Evolutionary conservation across 2,113 vertebrate genomes (phyloP).

Genomic region (Formicarius rufipectus): DNA sequence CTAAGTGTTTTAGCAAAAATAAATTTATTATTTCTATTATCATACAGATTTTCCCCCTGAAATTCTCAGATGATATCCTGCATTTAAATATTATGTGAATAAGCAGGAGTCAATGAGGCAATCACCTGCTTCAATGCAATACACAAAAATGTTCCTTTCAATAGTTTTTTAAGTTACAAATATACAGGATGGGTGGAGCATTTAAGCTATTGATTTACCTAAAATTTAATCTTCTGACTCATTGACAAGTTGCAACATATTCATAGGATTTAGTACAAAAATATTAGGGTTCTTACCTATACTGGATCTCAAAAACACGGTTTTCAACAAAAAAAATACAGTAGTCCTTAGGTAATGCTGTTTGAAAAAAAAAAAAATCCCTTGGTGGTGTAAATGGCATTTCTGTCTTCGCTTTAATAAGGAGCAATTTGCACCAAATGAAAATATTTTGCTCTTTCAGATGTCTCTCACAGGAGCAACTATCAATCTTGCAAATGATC

Average conservation of each 20-base stretch:
- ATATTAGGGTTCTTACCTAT: neutral
- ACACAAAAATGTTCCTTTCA: neutral
- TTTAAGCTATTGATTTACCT: neutral
- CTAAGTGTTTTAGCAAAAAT: neutral
- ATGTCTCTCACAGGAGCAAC: neutral
- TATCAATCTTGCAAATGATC: neutral
- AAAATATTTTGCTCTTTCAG: slow-evolving; percentile 21
- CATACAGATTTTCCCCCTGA: neutral
- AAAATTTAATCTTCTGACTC: neutral
- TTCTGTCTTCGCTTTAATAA: neutral
- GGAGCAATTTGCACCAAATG: neutral
- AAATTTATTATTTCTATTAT: neutral
- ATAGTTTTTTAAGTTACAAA: neutral
- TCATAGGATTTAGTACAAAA: neutral
- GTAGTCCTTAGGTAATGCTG: neutral
- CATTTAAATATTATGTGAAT: neutral
- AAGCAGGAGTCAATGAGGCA: neutral
- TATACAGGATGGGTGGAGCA: neutral
- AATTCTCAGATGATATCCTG: neutral
- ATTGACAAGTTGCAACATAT: neutral
- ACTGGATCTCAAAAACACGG: neutral
- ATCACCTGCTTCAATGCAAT: neutral
- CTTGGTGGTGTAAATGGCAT: neutral
- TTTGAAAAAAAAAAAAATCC: neutral
- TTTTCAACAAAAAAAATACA: neutral